phyloP scores from a whole-genome alignment of 2,888 invertebrate species.

The Meloe dianella region DNA sequence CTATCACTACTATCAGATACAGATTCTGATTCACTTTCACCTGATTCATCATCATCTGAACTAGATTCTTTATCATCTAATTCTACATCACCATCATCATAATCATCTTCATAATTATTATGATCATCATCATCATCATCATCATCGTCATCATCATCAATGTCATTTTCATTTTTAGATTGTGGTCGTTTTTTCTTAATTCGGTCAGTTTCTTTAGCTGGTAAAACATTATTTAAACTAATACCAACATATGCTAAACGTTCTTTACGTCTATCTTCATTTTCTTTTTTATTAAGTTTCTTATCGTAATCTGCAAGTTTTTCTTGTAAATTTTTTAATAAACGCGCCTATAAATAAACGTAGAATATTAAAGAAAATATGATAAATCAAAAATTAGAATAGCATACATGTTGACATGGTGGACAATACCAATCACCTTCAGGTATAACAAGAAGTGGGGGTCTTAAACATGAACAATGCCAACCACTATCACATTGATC shows the following conservation, averaged over 20 bases:
- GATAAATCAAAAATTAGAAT: not conserved
- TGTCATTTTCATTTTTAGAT: too few species aligned
- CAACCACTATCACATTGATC: slow-evolving; percentile 96
- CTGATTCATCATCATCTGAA: slow-evolving; percentile 23
- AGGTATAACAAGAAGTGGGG: slow-evolving; percentile 91
- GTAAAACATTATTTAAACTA: slow-evolving; percentile 74
- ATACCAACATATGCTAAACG: slow-evolving; percentile 77
- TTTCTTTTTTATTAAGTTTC: slow-evolving; percentile 69
- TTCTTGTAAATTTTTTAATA: slow-evolving; percentile 76
- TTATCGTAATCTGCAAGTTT: slow-evolving; percentile 80
- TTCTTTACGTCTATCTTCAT: slow-evolving; percentile 71
- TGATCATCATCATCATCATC: slow-evolving; percentile 54
- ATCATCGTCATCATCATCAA: slow-evolving; percentile 43
- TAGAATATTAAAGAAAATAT: slow-evolving; percentile 2
- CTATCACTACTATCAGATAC: slow-evolving; percentile 58
- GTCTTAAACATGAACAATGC: slow-evolving; percentile 94
- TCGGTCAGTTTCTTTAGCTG: slow-evolving; percentile 51
- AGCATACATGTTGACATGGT: slow-evolving; percentile 90
- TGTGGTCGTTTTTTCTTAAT: slow-evolving; percentile 53
- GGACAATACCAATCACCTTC: slow-evolving; percentile 99
- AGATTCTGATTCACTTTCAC: slow-evolving; percentile 37
- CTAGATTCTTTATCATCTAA: slow-evolving; percentile 23
- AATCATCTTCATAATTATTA: slow-evolving; percentile 46
- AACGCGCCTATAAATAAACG: slow-evolving; percentile 36
- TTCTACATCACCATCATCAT: slow-evolving; percentile 23